A percentile compares a stretch with the other conserved stretches of the same genome.
Conservation (phyloP, 2,797 vertebrate genomes). For the Sparus aurata region DNA sequence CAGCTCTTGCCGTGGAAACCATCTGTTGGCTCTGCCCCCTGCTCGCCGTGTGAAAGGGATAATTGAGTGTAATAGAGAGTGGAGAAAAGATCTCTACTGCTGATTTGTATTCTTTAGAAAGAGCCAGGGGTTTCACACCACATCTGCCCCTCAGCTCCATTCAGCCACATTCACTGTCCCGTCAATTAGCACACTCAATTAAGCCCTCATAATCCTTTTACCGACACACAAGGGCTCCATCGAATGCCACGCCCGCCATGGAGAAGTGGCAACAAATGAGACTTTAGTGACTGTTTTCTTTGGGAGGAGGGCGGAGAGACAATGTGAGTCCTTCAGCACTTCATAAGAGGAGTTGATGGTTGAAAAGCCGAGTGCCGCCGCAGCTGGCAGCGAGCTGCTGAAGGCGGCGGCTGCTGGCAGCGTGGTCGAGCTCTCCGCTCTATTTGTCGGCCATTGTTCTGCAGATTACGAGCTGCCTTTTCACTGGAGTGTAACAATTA, state of each 20-base stretch:
- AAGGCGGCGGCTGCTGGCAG: background rate
- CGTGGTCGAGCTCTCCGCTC: slow-evolving; percentile 1
- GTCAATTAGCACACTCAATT: slow-evolving; percentile 83
- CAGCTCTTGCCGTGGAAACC: slow-evolving; percentile 37
- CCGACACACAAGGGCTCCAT: slow-evolving; percentile 38
- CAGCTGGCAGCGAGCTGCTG: slow-evolving; percentile 42
- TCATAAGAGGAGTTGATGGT: slow-evolving; percentile 15
- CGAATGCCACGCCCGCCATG: slow-evolving; percentile 38
- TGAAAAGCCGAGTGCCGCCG: slow-evolving; percentile 20
- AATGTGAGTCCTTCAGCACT: slow-evolving; percentile 28
- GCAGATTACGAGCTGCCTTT: slow-evolving; percentile 43
- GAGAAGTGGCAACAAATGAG: slow-evolving; percentile 57
- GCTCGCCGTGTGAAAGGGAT: slow-evolving; percentile 64
- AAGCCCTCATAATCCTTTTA: slow-evolving; percentile 77
- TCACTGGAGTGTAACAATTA: slow-evolving; percentile 18
- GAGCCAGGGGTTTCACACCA: slow-evolving; percentile 66
- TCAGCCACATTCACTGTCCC: slow-evolving; percentile 47
- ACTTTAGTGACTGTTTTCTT: slow-evolving; percentile 66
- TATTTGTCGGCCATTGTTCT: slow-evolving; percentile 43
- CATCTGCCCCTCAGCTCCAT: slow-evolving; percentile 73
- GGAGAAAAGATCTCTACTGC: slow-evolving; percentile 46
- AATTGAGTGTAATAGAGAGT: slow-evolving; percentile 71
- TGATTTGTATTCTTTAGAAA: slow-evolving; percentile 75
- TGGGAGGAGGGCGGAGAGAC: slow-evolving; percentile 16
- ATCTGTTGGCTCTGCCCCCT: slow-evolving; percentile 53